Evolutionary conservation across 2,113 vertebrate genomes (phyloP).

Genomic region (Campylomormyrus numenius): DNA sequence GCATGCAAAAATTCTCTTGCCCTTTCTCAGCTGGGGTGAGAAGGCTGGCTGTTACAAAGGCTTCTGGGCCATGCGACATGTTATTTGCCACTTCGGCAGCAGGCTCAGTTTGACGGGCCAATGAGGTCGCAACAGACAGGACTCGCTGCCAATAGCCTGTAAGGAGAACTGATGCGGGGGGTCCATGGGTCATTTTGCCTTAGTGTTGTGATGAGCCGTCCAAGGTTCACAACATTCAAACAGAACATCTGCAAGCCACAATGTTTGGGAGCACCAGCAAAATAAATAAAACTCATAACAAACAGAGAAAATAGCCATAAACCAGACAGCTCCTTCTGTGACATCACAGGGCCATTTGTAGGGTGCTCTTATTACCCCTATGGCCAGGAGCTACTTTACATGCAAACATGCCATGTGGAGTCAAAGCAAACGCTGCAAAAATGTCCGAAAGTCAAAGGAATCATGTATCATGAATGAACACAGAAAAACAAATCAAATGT

Average conservation of each 20-base stretch:
- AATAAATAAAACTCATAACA: background rate
- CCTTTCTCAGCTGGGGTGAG: conserved; percentile 1
- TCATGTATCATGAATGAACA: background rate
- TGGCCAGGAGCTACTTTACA: background rate
- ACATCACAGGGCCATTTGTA: background rate
- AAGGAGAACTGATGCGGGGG: background rate
- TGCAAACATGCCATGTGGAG: background rate
- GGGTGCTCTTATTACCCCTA: background rate
- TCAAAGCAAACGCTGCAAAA: background rate
- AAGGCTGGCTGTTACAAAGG: background rate
- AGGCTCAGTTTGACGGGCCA: background rate
- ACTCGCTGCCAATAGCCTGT: background rate
- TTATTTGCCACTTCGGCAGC: background rate
- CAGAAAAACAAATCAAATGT: background rate
- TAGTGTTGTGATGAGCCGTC: background rate
- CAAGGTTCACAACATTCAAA: background rate
- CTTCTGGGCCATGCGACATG: background rate
- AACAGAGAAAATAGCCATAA: background rate
- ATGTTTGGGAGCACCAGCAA: background rate
- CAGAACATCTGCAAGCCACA: background rate
- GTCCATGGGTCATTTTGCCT: background rate
- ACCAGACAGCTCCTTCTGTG: background rate
- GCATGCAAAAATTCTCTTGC: background rate
- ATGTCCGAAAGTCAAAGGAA: background rate
- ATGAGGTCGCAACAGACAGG: background rate